Percentiles rank a stretch among this genome's conserved stretches.
Evolutionary conservation across 2,113 vertebrate species (phyloP).

Genomic region (Sinocyclocheilus anophthalmus): DNA sequence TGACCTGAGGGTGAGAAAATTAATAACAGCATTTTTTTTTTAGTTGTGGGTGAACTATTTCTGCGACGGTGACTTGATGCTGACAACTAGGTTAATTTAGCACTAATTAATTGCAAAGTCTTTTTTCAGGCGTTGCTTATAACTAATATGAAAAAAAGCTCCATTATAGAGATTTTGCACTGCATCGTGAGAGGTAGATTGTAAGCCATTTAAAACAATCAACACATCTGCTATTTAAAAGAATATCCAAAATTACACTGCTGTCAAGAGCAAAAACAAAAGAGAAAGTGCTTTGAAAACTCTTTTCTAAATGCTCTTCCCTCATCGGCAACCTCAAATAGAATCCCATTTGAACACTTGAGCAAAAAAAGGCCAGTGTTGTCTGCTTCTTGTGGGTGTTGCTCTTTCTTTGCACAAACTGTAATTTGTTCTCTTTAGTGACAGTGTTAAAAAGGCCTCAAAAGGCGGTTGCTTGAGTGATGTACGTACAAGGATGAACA

Average conservation of each 20-base stretch:
- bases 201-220: slow-evolving; percentile 14
- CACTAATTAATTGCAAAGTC: not conserved
- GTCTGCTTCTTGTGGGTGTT: not conserved
- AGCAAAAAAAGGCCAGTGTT: not conserved
- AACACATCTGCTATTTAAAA: slow-evolving; percentile 13
- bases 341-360: slow-evolving; percentile 14
- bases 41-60: too few relatives aligned
- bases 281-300: slow-evolving; percentile 9
- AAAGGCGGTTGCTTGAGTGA: not conserved
- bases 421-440: slow-evolving; percentile 28
- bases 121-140: not conserved
- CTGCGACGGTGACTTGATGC: too few relatives aligned
- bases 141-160: not conserved
- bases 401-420: slow-evolving; percentile 15
- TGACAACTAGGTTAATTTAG: not conserved
- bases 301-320: not conserved
- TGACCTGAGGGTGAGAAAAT: too few relatives aligned
- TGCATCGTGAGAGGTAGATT: not conserved
- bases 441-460: slow-evolving; percentile 12
- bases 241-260: not conserved
- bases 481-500: not conserved
- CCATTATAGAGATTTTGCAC: not conserved
- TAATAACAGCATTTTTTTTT: too few relatives aligned
- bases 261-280: not conserved
- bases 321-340: not conserved